These are phyloP conservation scores for Ctenosaura bakeri DNA, from an alignment of 2,797 vertebrate genomes.

Conservation along the genomic window DNA sequence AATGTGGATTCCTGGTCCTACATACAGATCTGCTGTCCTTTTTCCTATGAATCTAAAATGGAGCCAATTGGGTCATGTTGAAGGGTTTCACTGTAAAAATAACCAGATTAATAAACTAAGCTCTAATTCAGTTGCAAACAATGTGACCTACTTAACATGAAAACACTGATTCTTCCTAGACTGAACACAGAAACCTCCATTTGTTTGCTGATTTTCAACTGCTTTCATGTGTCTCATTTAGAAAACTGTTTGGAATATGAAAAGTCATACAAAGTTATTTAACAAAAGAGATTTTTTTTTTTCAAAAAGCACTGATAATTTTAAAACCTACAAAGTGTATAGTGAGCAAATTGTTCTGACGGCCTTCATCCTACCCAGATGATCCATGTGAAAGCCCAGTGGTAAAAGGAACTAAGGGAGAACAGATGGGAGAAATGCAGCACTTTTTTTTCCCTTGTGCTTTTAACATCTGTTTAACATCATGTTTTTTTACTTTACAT, in stretches of 20 bases:
- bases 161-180: conserved; percentile 45
- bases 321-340: neutral
- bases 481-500: neutral
- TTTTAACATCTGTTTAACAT: neutral
- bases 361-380: neutral
- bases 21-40: neutral
- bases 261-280: neutral
- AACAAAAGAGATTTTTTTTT: neutral
- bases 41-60: conserved; percentile 39
- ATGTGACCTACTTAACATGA: conserved; percentile 42
- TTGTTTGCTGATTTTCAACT: conserved; percentile 32
- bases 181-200: neutral
- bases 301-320: neutral
- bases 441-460: neutral
- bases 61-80: conserved; percentile 33
- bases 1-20: conserved; percentile 22
- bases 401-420: neutral
- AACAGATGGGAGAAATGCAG: neutral
- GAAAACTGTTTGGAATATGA: conserved; percentile 26
- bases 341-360: neutral
- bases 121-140: conserved; percentile 40
- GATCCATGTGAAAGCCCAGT: neutral
- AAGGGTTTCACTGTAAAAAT: conserved; percentile 35
- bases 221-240: conserved; percentile 12
- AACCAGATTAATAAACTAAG: neutral